These are phyloP conservation scores for Tragopan temminckii DNA, from an alignment of 2,797 vertebrate genomes.

Conservation along the genomic window DNA sequence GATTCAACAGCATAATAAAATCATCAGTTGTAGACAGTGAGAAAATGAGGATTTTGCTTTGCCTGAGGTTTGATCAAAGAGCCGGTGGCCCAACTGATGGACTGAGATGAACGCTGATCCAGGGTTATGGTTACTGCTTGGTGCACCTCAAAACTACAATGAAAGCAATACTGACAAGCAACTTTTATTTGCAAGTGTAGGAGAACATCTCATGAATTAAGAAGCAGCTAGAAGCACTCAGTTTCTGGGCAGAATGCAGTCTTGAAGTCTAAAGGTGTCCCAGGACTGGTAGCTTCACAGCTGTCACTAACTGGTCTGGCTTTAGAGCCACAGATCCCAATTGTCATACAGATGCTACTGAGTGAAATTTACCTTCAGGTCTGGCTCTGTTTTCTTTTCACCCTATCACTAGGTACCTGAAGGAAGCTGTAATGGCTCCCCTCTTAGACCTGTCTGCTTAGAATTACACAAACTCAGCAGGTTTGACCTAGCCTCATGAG, in stretches of 20 bases:
- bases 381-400: not conserved
- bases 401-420: not conserved
- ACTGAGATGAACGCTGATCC: not conserved
- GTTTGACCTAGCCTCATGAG: not conserved
- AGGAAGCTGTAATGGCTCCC: not conserved
- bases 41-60: not conserved
- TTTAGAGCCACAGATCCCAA: not conserved
- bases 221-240: not conserved
- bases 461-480: not conserved
- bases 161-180: not conserved
- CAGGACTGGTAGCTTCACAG: not conserved
- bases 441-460: not conserved
- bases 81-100: not conserved
- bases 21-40: not conserved
- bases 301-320: not conserved
- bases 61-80: not conserved
- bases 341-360: not conserved
- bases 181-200: not conserved
- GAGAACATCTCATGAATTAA: not conserved
- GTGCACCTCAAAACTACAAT: not conserved
- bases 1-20: not conserved
- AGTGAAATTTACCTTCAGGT: not conserved
- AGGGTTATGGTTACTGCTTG: not conserved
- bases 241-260: not conserved
- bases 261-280: not conserved